Base-by-base conservation (phyloP, 2,113 vertebrate genomes). In the Geococcyx californianus region DNA sequence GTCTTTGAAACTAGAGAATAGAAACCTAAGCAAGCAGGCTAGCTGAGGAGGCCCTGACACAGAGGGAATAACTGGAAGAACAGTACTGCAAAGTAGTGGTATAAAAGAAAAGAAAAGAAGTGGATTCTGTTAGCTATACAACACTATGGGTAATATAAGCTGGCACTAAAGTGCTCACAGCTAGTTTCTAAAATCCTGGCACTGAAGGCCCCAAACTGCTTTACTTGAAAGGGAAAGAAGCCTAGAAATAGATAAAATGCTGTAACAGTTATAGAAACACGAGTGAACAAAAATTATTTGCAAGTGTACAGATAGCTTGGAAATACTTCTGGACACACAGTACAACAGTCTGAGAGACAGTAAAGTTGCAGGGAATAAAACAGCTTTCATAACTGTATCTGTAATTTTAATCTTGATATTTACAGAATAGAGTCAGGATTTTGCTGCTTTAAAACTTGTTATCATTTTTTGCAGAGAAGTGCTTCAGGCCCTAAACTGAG, bases 1-100 rank as follows among this genome's bases (percentile, higher is more conserved):
- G 55, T 34, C 96, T 97, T 95, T 97, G 94, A 95, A 96, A 94
- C 45, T 26, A 74, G 33, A 95, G 93, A 97, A 96, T 51, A 95
- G 90, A 94, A 96, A 91, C 34, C 83, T 83, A 95, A 95, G 93
- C 83, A 95, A 94, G 96, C 89, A 85, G 90, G 84, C 82, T 75
- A 95, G 84, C 90, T 0, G 6, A 94, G 84, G 86, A 95, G 76
- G 88, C 89, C 72, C 93, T 88, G 91, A 79, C 88, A 93, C 87
- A 88, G 66, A 93, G 56, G 87, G 79, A 95, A 93, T 80, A 91
- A 90, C 94, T 92, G 87, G 87, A 92, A 88, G 90, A 94, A 76
- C 69, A 92, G 89, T 90, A 90, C 84, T 69, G 94, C 34, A 66
- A 94, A 93, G 93, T 44, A 88, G 87, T 62, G 78, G 24, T 86